Evolutionary conservation across 2,888 invertebrate species (phyloP), one percentile per base, ranked within the genome.

Genomic region (Lordiphosa andalusiaca): DNA sequence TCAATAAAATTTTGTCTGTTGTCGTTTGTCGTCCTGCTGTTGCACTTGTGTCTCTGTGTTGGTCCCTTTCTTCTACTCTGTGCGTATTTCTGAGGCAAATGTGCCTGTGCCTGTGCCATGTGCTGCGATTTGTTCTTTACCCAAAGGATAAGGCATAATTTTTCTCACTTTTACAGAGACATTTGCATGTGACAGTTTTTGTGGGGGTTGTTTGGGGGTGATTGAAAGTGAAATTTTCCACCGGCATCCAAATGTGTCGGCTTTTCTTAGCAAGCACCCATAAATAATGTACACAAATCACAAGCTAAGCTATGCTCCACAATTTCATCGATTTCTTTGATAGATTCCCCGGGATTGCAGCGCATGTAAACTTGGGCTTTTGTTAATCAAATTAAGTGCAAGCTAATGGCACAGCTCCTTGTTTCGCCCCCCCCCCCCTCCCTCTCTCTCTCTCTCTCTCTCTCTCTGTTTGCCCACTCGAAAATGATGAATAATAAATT

Each of bases 301-400:
- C 30, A n/a, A 12, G 21, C 59, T 58, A 48, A 58, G 48, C 40
- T 7, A 7, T 7, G 25, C 23, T 7, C 23, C 39, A 1, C 38
- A 33, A 16, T 16, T 6, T 39, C 62, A 56, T 49, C 49, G 30
- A 7, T 65, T 48, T 48, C 13, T 19, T 6, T 67, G 84, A 77
- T 83, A 61, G 81, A 83, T 77, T 70, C 54, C 48, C 54, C 52
- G 56, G 67, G 67, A 76, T 59, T 80, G 73, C 68, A 66, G 62
- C 68, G 76, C 84, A 83, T 77, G 77, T 77, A 77, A 77, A 83
- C 77, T 73, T 72, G 73, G 84, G 76, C 70, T 77, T 83, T 77
- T 75, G 82, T 85, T 86, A 86, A 85, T 85, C 86, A 85, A 85
- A 86, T 86, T 85, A 85, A 85, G 85, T 85, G 85, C 83, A 81